These are phyloP conservation scores for Paraplagusia blochii DNA, from an alignment of 2,113 vertebrate species.

Conservation along the genomic window DNA sequence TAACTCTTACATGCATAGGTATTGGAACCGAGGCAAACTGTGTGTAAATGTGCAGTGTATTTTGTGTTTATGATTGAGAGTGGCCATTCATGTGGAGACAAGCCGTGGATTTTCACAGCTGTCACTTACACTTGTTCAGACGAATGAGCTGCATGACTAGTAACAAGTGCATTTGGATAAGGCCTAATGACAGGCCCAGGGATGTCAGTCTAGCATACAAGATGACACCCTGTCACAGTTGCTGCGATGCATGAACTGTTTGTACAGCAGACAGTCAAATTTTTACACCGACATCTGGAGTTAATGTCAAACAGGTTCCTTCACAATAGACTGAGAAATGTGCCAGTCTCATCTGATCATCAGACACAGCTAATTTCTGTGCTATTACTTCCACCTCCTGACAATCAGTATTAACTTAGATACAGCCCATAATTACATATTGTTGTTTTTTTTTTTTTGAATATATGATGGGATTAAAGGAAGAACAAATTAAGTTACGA, in stretches of 20 bases:
- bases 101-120: constrained; percentile 24
- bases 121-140: constrained; percentile 8
- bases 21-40: too few species aligned
- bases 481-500: too few species aligned
- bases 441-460: too few species aligned
- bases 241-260: constrained; percentile 33
- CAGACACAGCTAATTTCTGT: constrained; percentile 9
- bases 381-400: constrained; percentile 5
- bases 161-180: not conserved
- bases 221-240: constrained; percentile 35
- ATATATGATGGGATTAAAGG: too few species aligned
- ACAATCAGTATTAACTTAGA: not conserved
- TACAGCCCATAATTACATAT: too few species aligned
- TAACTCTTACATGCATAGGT: too few species aligned
- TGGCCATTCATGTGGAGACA: not conserved
- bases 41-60: too few species aligned
- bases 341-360: constrained; percentile 48
- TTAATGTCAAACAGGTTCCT: constrained; percentile 18
- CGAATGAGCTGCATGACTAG: constrained; percentile 9
- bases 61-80: constrained; percentile 1
- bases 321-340: constrained; percentile 14
- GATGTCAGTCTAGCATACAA: constrained; percentile 8
- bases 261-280: constrained; percentile 28
- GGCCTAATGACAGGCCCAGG: constrained; percentile 12
- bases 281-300: constrained; percentile 22